Percentiles rank a stretch among this genome's conserved stretches.
phyloP scores from a whole-genome alignment of 2,888 invertebrate genomes.

The Tanypteryx hageni region DNA sequence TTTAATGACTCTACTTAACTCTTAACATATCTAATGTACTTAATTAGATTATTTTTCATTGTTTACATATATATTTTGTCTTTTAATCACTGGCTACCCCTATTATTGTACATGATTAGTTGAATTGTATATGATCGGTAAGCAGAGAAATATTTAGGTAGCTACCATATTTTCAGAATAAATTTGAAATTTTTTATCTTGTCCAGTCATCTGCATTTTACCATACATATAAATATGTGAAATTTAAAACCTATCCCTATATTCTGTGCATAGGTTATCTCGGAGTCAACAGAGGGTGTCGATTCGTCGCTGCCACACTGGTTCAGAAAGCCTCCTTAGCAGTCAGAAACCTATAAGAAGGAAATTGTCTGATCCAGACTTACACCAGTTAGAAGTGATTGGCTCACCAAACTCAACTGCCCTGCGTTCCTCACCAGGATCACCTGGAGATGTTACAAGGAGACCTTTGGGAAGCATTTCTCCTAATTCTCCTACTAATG shows the following conservation, averaged over 20 bases:
- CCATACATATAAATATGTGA: neutral
- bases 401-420: conserved; percentile 30
- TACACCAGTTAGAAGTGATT: conserved; percentile 79
- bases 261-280: conserved; percentile 67
- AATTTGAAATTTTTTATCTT: no score
- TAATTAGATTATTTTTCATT: no score
- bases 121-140: no score
- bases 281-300: conserved; percentile 67
- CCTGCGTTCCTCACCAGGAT: conserved; percentile 26
- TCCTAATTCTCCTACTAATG: conserved; percentile 44
- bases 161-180: no score
- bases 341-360: conserved; percentile 76
- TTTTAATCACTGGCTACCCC: no score
- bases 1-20: no score
- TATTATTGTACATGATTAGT: no score
- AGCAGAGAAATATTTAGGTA: no score
- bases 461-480: conserved; percentile 40
- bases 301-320: conserved; percentile 45
- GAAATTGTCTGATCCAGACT: conserved; percentile 93
- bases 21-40: no score
- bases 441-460: conserved; percentile 41
- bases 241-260: neutral
- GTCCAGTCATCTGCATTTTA: no score
- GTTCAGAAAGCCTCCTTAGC: conserved; percentile 18
- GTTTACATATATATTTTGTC: no score